A percentile compares a stretch with the other conserved stretches of the same genome.
Evolutionary conservation across 2,797 vertebrate species (phyloP).

Genomic region (Coregonus suidteri): DNA sequence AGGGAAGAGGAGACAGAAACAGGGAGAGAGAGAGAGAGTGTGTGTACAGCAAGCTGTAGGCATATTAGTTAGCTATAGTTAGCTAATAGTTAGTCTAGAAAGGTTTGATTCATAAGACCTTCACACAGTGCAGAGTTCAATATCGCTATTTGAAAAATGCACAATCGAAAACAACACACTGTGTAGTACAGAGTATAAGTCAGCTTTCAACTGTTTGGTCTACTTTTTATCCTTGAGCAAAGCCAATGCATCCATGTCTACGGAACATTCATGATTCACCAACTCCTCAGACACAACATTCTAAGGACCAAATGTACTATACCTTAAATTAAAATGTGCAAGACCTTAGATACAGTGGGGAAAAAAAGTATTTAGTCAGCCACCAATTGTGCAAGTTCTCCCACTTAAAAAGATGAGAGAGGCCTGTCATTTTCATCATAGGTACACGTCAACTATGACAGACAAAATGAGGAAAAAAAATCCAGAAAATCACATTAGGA

Average conservation of each 20-base stretch:
- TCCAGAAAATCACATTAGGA: no score
- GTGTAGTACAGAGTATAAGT: neutral
- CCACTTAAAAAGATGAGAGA: no score
- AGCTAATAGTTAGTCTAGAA: neutral
- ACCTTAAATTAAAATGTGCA: neutral
- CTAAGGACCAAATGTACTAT: neutral
- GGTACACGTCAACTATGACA: no score
- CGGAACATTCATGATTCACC: neutral
- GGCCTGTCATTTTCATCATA: no score
- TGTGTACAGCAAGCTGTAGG: neutral
- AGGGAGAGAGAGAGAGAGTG: no score
- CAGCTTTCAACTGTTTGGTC: neutral
- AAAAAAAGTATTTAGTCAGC: no score
- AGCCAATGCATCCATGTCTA: neutral
- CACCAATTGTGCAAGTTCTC: no score
- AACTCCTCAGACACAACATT: neutral
- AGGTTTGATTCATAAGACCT: neutral
- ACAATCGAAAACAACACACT: neutral
- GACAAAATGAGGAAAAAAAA: no score
- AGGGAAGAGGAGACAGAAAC: no score
- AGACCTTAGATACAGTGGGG: no score
- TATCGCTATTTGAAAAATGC: neutral
- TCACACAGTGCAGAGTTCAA: neutral
- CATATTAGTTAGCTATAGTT: neutral
- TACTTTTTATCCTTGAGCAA: neutral